Base-by-base conservation (phyloP, 1,140 invertebrate genomes). In the Trissolcus basalis region DNA sequence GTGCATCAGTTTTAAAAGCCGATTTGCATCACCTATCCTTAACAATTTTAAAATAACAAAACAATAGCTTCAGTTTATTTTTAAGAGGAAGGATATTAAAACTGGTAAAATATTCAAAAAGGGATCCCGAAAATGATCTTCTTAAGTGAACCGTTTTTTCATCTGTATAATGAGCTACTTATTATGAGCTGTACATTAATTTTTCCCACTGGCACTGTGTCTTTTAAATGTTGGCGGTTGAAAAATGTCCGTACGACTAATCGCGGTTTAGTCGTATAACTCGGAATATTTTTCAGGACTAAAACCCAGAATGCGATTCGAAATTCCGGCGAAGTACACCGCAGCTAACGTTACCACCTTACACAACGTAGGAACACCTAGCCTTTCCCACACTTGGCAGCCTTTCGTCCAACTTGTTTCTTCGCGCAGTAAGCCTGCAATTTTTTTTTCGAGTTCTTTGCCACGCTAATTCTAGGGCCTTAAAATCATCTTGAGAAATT, bases 391-490 rank as follows among this genome's bases (percentile, higher is more conserved):
- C 80, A 81, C 73, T 77, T 65, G 69, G 41, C 69, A 56, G 54
- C 60, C 58, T 58, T 69, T 71, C 71, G 67, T 79, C 76, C 59
- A 65, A 65, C 56, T 80, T 54, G 73, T 59, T 76, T 68, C 68
- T 61, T 67, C 67, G 50, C 72, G 69, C 49, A 72, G 77, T 79
- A 83, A 85, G 82, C 83, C 83, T 85, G 78, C 85, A 86, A 85
- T 86, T 81, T 86, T 81, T n/a, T n/a, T 81, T 80, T 77, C 76
- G 71, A 78, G 75, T 80, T 78, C 75, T 75, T 80, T 59, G 77
- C 78, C 77, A 77, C 71, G 81, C 69, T 85, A 85, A 86, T 85
- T 86, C 83, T 83, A 86, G 83, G 82, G 82, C 79, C 76, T 77
- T 78, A 77, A 80, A 84, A 83, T 77, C 73, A 81, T 81, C 80